Conservation (phyloP, 2,113 vertebrate species). For the Eulemur macaco region DNA sequence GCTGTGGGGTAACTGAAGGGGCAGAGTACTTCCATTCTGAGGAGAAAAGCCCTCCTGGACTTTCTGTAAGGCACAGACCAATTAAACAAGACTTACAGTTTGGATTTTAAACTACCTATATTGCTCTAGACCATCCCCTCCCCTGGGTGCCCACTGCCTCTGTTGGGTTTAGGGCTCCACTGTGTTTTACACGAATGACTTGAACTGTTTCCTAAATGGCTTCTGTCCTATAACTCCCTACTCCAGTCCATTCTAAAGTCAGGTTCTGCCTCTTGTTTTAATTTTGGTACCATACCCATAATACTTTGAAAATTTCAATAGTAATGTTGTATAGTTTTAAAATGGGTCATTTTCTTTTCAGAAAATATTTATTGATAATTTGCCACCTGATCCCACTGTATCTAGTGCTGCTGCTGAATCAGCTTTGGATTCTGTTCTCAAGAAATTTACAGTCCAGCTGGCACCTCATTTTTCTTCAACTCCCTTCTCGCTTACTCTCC, state of each 20-base stretch:
- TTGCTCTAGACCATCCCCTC: not conserved
- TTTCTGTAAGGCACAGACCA: not conserved
- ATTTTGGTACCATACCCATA: not conserved
- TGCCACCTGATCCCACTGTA: not conserved
- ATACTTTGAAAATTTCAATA: not conserved
- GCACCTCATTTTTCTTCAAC: not conserved
- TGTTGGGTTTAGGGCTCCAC: not conserved
- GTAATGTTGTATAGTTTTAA: not conserved
- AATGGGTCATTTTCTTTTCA: not conserved
- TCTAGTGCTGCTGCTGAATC: not conserved
- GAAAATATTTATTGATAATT: conserved; percentile 17
- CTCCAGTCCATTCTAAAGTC: not conserved
- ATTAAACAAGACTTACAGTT: not conserved
- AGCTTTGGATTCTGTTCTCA: not conserved
- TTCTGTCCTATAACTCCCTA: not conserved
- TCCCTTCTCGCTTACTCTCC: not conserved
- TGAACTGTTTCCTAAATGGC: not conserved
- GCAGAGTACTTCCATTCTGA: not conserved
- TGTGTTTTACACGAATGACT: not conserved
- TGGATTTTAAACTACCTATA: not conserved
- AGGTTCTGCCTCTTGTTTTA: not conserved
- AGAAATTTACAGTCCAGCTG: not conserved
- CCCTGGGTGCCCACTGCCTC: not conserved
- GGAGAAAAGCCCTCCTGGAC: not conserved
- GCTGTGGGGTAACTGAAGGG: not conserved